Percentiles rank a stretch among this genome's conserved stretches.
phyloP scores from a whole-genome alignment of 2,113 vertebrate genomes.

The Sebastes fasciatus region DNA sequence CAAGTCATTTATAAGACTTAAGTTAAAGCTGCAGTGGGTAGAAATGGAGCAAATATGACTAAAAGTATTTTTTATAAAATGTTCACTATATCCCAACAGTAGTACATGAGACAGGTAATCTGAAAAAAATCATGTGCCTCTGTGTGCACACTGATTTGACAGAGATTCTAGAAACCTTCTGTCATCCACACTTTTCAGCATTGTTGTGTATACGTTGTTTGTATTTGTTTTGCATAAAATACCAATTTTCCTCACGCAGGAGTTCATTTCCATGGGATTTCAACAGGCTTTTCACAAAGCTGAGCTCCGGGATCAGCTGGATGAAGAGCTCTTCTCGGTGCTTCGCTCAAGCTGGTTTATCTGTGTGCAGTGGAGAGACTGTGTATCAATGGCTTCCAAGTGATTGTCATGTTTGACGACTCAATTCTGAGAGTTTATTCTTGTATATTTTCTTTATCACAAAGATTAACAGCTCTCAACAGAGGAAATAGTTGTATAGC shows the following conservation, averaged over 20 bases:
- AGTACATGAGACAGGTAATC: no score
- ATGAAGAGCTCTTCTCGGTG: constrained; percentile 23
- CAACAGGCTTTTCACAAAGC: constrained; percentile 16
- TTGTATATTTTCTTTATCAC: background rate
- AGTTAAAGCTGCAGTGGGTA: no score
- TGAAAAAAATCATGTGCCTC: no score
- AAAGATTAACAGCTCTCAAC: background rate
- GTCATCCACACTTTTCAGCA: background rate
- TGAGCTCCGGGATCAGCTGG: constrained; percentile 44
- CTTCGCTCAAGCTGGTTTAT: constrained; percentile 20
- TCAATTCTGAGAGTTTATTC: constrained; percentile 25
- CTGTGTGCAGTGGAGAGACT: background rate
- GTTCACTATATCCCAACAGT: no score
- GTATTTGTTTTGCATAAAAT: constrained; percentile 22
- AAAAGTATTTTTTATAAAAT: no score
- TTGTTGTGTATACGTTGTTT: constrained; percentile 16
- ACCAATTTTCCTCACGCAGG: constrained; percentile 20
- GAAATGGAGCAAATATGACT: no score
- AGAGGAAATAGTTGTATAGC: background rate
- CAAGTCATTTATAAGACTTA: background rate
- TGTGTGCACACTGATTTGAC: no score
- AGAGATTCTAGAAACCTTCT: no score
- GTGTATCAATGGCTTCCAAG: constrained; percentile 14
- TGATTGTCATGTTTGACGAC: constrained; percentile 39
- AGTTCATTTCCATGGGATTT: constrained; percentile 25